Percentiles rank a stretch among this genome's conserved stretches.
These are phyloP conservation scores for Macrosiphum euphorbiae DNA, from an alignment of 2,888 invertebrate species.

Conservation along the genomic window DNA sequence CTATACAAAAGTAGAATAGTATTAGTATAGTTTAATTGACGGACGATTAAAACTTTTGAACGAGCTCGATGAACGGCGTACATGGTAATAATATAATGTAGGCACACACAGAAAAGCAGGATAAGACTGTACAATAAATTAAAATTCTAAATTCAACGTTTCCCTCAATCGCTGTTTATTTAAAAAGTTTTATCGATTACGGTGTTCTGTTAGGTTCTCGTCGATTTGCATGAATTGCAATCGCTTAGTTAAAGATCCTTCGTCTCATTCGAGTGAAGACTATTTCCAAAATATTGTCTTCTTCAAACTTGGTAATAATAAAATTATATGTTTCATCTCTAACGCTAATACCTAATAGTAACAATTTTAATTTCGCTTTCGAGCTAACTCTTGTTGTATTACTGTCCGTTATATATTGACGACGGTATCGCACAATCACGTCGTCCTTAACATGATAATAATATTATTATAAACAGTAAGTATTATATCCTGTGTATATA, in stretches of 20 bases:
- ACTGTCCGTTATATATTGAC: not conserved
- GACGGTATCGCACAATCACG: not conserved
- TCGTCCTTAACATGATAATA: not conserved
- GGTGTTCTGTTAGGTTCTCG: not conserved
- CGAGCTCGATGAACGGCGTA: not conserved
- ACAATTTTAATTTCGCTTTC: not conserved
- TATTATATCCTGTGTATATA: not conserved
- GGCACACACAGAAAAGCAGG: not conserved
- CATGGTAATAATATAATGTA: not conserved
- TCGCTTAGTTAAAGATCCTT: not conserved
- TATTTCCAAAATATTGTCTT: not conserved
- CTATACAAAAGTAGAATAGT: not conserved
- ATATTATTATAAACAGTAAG: not conserved
- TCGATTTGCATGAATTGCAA: not conserved
- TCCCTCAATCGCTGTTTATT: not conserved
- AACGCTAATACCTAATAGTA: not conserved
- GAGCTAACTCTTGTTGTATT: not conserved
- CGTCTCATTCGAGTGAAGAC: not conserved
- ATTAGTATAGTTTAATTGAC: not conserved
- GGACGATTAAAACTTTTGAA: not conserved
- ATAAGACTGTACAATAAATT: not conserved
- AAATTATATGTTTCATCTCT: no score
- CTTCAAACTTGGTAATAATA: not conserved
- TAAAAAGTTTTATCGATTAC: not conserved
- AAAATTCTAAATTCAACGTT: not conserved